Percentiles rank a stretch among this genome's conserved stretches.
phyloP scores from a whole-genome alignment of 1,140 invertebrate species.

The Leguminivora glycinivorella region DNA sequence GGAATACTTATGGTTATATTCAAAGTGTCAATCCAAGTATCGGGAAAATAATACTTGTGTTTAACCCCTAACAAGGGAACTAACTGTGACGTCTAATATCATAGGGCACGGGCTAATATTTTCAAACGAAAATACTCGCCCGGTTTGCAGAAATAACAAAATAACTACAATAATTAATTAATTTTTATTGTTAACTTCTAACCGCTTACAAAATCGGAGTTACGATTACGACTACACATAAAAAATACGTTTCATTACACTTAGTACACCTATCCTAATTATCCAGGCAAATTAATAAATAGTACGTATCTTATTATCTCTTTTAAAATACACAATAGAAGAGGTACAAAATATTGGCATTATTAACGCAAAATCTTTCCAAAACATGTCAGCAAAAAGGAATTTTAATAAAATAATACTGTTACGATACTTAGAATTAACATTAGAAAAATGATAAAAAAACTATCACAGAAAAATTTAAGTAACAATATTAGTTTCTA shows the following conservation, averaged over 20 bases:
- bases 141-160: constrained; percentile 52
- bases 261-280: constrained; percentile 6
- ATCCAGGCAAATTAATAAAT: constrained; percentile 34
- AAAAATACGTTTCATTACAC: constrained; percentile 9
- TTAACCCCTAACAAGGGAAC: constrained; percentile 63
- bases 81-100: constrained; percentile 52
- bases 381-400: constrained; percentile 54
- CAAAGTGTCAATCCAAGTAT: constrained; percentile 75
- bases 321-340: constrained; percentile 33
- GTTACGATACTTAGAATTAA: constrained; percentile 32
- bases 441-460: constrained; percentile 47
- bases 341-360: constrained; percentile 40
- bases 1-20: constrained; percentile 46
- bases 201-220: constrained; percentile 42
- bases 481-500: constrained; percentile 36
- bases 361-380: constrained; percentile 36
- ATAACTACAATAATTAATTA: constrained; percentile 47
- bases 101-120: constrained; percentile 49
- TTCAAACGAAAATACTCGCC: constrained; percentile 35
- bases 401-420: constrained; percentile 51
- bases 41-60: constrained; percentile 46
- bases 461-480: constrained; percentile 58
- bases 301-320: constrained; percentile 38
- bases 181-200: constrained; percentile 35
- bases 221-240: constrained; percentile 32